Base-by-base conservation (phyloP, 2,797 vertebrate genomes). In the Fratercula arctica region DNA sequence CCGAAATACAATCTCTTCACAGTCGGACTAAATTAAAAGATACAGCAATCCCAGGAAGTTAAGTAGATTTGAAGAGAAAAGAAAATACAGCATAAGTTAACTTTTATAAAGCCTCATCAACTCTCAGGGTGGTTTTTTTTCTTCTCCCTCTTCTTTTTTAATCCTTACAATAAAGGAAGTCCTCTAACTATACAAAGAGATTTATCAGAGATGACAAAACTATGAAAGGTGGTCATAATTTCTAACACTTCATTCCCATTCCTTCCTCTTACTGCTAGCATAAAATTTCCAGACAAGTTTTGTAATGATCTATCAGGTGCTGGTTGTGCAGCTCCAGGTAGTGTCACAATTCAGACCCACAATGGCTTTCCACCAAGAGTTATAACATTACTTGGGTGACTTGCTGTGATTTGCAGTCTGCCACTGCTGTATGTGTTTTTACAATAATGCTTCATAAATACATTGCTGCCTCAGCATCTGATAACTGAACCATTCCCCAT, bases 281-380 rank as follows among this genome's bases (percentile, higher is more conserved):
- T 96, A 97, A 98, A 96, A 96, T 88, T 95, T 75, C 78, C 75
- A 85, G 95, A 93, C 54, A 92, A 93, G 61, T 94, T 96, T 95
- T 84, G 60, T 96, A 96, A 96, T 93, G 92, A 95, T 81, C 88
- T 96, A 69, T 56, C 53, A 90, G 78, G 48, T 85, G 64, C 64
- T 92, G 66, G 72, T 63, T 64, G 43, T 88, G 88, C 70, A 93
- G 41, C 66, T 95, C 50, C 73, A 61, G 56, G n/a, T 72, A 91
- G 84, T 69, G 53, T 72, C 89, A 96, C 77, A 70, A 26, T 81
- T 94, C 90, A 87, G 69, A 45, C 67, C 60, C 51, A 60, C 57
- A 61, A 33, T 20, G 84, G 85, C 61, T 96, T 95, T 91, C 70
- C 63, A 70, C 56, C 61, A 82, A 67, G 82, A 84, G 37, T 73